Evolutionary conservation across 1,140 invertebrate species (phyloP).

Genomic region (Habropoda laboriosa): DNA sequence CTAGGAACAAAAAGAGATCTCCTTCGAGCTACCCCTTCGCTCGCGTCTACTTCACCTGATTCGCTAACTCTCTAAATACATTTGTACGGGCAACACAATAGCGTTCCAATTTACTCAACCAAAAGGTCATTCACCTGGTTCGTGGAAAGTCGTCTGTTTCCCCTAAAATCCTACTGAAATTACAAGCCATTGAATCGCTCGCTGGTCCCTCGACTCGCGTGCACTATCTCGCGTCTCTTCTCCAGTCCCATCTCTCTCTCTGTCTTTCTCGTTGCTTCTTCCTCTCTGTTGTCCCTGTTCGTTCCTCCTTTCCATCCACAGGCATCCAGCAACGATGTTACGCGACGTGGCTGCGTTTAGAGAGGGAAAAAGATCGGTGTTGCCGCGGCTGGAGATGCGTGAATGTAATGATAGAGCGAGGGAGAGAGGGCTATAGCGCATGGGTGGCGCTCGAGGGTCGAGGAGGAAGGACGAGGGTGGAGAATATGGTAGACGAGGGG

Average conservation of each 20-base stretch:
- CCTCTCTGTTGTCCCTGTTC: not conserved
- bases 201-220: not conserved
- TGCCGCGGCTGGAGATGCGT: slow-evolving; percentile 55
- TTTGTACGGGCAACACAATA: slow-evolving; percentile 8
- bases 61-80: not conserved
- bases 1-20: not conserved
- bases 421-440: slow-evolving; percentile 8
- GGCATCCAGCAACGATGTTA: slow-evolving; percentile 30
- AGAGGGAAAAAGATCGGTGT: slow-evolving; percentile 42
- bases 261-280: not conserved
- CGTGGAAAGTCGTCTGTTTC: slow-evolving; percentile 5
- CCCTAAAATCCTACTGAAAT: slow-evolving; percentile 19
- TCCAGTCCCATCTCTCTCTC: not conserved
- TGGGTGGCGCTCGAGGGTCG: slow-evolving; percentile 33
- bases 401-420: slow-evolving; percentile 67
- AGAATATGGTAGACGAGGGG: slow-evolving; percentile 50
- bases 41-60: not conserved
- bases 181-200: slow-evolving; percentile 27
- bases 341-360: slow-evolving; percentile 40
- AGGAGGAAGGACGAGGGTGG: slow-evolving; percentile 38
- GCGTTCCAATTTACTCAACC: not conserved
- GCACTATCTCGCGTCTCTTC: not conserved
- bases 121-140: not conserved
- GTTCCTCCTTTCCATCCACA: not conserved
- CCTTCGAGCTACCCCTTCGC: not conserved